Conservation (phyloP, 2,797 vertebrate genomes). For the Platyrinchus mystaceus region DNA sequence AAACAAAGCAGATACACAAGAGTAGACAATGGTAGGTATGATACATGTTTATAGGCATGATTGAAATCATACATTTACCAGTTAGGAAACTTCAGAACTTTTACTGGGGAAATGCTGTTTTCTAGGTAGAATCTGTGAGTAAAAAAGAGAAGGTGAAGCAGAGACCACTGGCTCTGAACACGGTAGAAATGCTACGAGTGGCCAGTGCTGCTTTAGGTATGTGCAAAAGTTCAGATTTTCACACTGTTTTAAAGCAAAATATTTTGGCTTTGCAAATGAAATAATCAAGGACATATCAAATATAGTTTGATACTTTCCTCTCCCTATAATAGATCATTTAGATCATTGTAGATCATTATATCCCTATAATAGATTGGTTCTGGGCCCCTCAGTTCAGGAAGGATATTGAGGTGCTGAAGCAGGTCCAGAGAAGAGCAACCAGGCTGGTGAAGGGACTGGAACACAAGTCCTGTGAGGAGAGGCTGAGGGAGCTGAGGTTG, state of each 20-base stretch:
- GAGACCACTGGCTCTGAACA: constrained; percentile 94
- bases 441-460: too few relatives aligned
- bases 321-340: not conserved
- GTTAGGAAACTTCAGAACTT: not conserved
- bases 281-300: not conserved
- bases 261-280: not conserved
- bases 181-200: constrained; percentile 97
- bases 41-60: not conserved
- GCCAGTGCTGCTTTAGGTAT: constrained; percentile 92
- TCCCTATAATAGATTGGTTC: too few relatives aligned
- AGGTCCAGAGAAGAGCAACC: too few relatives aligned
- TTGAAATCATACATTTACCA: not conserved
- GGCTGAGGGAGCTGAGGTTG: too few relatives aligned
- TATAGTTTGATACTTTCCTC: not conserved
- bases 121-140: constrained; percentile 90
- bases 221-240: constrained; percentile 40
- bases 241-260: not conserved
- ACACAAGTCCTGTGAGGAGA: too few relatives aligned
- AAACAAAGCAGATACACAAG: not conserved
- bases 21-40: not conserved
- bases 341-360: too few relatives aligned
- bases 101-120: constrained; percentile 18
- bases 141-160: constrained; percentile 97
- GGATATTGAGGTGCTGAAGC: too few relatives aligned
- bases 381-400: too few relatives aligned